phyloP scores from a whole-genome alignment of 2,888 invertebrate species.

The Scelioninae gen. 1 region DNA sequence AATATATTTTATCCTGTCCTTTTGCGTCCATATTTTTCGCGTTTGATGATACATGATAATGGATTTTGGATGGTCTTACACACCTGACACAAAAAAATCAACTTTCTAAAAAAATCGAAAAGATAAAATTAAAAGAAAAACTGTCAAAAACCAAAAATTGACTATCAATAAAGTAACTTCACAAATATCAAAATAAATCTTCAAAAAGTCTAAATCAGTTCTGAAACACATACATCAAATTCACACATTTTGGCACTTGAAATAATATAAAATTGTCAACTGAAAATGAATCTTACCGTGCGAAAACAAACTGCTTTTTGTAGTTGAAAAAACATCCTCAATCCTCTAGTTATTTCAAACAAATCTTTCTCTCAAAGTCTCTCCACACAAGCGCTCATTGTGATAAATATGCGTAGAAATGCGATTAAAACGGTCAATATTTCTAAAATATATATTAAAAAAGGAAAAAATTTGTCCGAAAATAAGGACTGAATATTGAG shows the following conservation, averaged over 20 bases:
- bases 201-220: too few relatives aligned
- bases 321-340: constrained; percentile 40
- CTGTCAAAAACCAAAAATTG: too few relatives aligned
- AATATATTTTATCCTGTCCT: too few relatives aligned
- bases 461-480: constrained; percentile 1
- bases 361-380: constrained; percentile 62
- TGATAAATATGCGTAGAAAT: constrained; percentile 52
- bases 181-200: too few relatives aligned
- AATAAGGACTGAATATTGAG: background rate
- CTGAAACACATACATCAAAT: too few relatives aligned
- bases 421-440: constrained; percentile 44
- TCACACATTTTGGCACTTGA: constrained; percentile 14
- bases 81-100: too few relatives aligned
- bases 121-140: too few relatives aligned
- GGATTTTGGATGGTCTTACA: too few relatives aligned
- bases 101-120: too few relatives aligned
- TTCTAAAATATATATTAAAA: constrained; percentile 16
- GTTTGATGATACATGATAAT: too few relatives aligned
- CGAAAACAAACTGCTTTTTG: background rate
- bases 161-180: too few relatives aligned
- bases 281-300: constrained; percentile 14
- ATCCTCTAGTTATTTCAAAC: constrained; percentile 21
- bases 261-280: background rate
- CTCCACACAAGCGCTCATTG: constrained; percentile 57
- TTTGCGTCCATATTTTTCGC: too few relatives aligned